A percentile compares a stretch with the other conserved stretches of the same genome.
Evolutionary conservation across 2,797 vertebrate species (phyloP).

Genomic region (Lepus oiostolus): DNA sequence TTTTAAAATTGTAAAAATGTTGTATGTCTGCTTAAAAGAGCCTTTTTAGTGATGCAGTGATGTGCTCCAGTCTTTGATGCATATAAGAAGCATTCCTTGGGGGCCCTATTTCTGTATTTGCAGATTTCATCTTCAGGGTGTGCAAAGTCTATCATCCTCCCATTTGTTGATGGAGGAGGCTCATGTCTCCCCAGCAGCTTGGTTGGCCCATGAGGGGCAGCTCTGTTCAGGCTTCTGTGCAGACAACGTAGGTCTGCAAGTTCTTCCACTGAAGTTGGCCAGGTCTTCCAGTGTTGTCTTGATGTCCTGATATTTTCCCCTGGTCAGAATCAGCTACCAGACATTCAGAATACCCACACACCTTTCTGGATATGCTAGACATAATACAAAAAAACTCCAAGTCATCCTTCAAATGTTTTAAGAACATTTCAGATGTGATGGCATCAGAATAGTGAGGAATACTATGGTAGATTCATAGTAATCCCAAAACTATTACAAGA

Average conservation of each 20-base stretch:
- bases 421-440: not conserved
- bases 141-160: not conserved
- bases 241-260: too few relatives aligned
- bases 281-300: not conserved
- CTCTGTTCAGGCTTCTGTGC: not conserved
- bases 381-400: not conserved
- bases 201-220: not conserved
- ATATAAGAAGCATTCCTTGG: not conserved
- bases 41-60: not conserved
- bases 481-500: conserved; percentile 21
- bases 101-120: not conserved
- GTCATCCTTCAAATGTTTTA: not conserved
- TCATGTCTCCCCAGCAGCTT: not conserved
- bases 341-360: not conserved
- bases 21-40: not conserved
- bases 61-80: not conserved
- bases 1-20: not conserved
- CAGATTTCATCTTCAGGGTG: not conserved
- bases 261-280: not conserved
- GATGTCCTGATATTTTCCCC: not conserved
- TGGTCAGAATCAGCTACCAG: not conserved
- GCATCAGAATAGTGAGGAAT: not conserved
- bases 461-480: not conserved
- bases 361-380: not conserved
- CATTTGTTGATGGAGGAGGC: not conserved